These are phyloP conservation scores for Agelaius phoeniceus DNA, from an alignment of 2,113 vertebrate species.

Conservation along the genomic window DNA sequence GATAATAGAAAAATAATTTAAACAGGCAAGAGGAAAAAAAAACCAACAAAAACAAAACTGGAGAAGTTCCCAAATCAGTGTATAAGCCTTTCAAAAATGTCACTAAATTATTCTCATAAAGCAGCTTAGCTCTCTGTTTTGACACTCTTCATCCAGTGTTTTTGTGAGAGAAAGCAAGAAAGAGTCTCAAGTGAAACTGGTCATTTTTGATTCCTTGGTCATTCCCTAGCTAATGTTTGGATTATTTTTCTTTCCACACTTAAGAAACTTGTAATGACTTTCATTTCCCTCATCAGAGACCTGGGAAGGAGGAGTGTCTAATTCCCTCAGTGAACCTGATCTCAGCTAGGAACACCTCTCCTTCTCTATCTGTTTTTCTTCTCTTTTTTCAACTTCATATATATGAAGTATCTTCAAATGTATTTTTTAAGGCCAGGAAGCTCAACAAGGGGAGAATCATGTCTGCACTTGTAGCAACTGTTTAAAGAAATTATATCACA, in stretches of 20 bases:
- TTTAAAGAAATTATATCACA: background rate
- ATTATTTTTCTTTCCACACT: background rate
- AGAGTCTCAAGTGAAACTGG: background rate
- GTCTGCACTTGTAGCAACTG: background rate
- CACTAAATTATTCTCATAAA: background rate
- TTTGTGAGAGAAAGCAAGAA: background rate
- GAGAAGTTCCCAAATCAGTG: background rate
- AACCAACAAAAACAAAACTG: background rate
- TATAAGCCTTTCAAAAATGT: slow-evolving; percentile 21
- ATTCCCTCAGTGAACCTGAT: background rate
- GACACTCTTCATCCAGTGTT: background rate
- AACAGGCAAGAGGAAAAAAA: background rate
- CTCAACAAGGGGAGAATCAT: background rate
- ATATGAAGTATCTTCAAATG: accelerated
- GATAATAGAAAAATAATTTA: background rate
- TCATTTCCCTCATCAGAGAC: background rate
- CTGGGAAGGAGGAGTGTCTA: background rate
- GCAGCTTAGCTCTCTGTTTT: background rate
- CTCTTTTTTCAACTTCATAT: background rate
- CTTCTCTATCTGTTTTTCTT: background rate
- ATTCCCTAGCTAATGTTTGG: background rate
- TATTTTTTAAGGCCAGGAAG: background rate
- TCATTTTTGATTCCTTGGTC: background rate
- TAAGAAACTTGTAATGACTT: background rate
- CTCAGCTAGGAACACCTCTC: background rate